These are phyloP conservation scores for Ethmia dodecea DNA, from an alignment of 2,888 invertebrate genomes.

Conservation along the genomic window DNA sequence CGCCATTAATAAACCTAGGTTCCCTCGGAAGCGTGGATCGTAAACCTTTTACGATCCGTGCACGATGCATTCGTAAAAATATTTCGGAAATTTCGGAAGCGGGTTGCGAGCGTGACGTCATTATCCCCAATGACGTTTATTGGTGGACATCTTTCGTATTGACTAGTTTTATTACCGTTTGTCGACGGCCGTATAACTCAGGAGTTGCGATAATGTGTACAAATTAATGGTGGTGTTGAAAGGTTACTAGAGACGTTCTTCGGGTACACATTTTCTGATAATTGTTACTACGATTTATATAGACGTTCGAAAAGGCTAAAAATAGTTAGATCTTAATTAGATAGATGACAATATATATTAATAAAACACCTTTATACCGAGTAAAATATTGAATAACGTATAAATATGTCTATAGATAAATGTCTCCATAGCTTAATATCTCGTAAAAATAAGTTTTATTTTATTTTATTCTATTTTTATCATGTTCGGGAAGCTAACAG, in stretches of 20 bases:
- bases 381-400: too few relatives aligned
- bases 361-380: too few relatives aligned
- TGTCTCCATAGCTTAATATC: too few relatives aligned
- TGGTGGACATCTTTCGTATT: constrained; percentile 19
- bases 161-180: constrained; percentile 15
- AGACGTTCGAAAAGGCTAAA: too few relatives aligned
- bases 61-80: constrained; percentile 67
- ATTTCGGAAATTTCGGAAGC: constrained; percentile 12
- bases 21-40: constrained; percentile 31
- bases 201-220: constrained; percentile 15
- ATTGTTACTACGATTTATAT: too few relatives aligned
- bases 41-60: constrained; percentile 66
- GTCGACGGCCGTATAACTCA: constrained; percentile 16
- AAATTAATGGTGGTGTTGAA: constrained; percentile 5
- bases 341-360: too few relatives aligned
- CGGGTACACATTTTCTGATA: neutral
- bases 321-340: too few relatives aligned
- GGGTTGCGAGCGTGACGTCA: constrained; percentile 40
- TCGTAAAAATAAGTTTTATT: too few relatives aligned
- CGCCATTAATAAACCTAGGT: constrained; percentile 57
- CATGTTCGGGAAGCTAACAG: too few relatives aligned
- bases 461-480: too few relatives aligned
- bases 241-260: neutral
- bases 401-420: too few relatives aligned
- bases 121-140: constrained; percentile 44